Percentiles rank a stretch among this genome's conserved stretches.
These are phyloP conservation scores for Brachypalpus laphriformis DNA, from an alignment of 2,888 invertebrate genomes.

Conservation along the genomic window DNA sequence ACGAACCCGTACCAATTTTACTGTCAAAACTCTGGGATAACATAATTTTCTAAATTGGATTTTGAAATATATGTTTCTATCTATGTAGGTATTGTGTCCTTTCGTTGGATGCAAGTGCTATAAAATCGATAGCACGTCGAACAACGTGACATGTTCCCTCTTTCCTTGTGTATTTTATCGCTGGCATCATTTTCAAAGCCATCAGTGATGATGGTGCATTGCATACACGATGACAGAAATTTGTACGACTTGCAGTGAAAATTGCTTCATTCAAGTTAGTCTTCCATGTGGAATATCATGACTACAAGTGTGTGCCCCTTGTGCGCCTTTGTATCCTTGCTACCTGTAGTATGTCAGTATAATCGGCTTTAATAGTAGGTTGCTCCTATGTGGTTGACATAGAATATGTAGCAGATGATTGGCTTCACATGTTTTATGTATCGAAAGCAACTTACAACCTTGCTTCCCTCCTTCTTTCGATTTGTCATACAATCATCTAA, in stretches of 20 bases:
- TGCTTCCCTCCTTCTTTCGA: background rate
- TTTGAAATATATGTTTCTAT: conserved; percentile 1
- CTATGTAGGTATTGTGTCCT: background rate
- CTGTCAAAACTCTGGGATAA: conserved; percentile 7
- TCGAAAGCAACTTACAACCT: background rate
- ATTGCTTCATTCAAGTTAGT: conserved; percentile 40
- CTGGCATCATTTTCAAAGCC: conserved; percentile 14
- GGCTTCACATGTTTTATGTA: conserved; percentile 3
- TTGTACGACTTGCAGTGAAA: conserved; percentile 29
- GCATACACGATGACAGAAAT: conserved; percentile 15
- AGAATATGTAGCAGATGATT: background rate
- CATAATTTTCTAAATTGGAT: conserved; percentile 39
- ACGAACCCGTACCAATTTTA: background rate
- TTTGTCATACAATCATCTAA: conserved; percentile 26
- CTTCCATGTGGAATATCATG: background rate
- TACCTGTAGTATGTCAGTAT: conserved; percentile 10
- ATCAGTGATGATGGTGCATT: conserved; percentile 25
- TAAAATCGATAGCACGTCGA: conserved; percentile 28
- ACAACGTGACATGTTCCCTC: background rate
- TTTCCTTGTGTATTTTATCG: background rate
- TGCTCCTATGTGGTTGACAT: conserved; percentile 27
- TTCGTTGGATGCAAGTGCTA: background rate
- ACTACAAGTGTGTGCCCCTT: background rate
- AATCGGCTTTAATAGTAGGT: conserved; percentile 34
- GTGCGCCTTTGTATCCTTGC: background rate